These are phyloP conservation scores for Potamilus streckersoni DNA, from an alignment of 1,140 invertebrate species.

Conservation along the genomic window DNA sequence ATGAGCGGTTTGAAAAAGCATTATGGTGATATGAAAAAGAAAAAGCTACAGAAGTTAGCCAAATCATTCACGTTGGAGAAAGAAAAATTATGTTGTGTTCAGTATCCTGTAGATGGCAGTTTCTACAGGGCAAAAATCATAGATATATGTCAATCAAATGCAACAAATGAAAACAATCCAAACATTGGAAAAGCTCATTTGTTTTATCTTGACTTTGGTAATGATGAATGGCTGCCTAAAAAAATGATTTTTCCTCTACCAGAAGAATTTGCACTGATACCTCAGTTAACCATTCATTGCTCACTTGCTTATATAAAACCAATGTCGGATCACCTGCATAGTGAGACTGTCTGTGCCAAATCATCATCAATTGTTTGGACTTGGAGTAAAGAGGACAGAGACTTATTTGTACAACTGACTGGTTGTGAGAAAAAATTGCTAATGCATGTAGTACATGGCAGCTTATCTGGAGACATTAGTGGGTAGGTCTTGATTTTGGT, in stretches of 20 bases:
- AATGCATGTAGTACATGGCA: constrained; percentile 25
- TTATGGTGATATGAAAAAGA: constrained; percentile 21
- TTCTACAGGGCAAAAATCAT: constrained; percentile 21
- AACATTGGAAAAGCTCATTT: not conserved
- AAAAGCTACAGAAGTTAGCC: constrained; percentile 16
- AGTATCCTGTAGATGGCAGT: constrained; percentile 19
- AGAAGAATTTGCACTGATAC: constrained; percentile 12
- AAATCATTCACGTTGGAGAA: constrained; percentile 5
- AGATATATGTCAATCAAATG: no score
- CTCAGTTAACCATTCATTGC: constrained; percentile 22
- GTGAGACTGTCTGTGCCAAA: not conserved
- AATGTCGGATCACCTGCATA: not conserved
- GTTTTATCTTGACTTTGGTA: constrained; percentile 28
- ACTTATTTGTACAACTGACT: constrained; percentile 12
- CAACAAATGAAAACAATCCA: no score
- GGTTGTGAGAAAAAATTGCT: constrained; percentile 24
- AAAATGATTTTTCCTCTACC: constrained; percentile 21
- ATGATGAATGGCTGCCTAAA: constrained; percentile 29
- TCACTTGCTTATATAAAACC: constrained; percentile 22
- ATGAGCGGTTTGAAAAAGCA: constrained; percentile 20
- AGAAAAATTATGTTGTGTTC: constrained; percentile 26
- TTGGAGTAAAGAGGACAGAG: constrained; percentile 1
- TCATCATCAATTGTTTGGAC: not conserved
- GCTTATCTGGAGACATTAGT: constrained; percentile 1
- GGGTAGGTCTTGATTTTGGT: constrained; percentile 5